Evolutionary conservation across 1,140 invertebrate genomes (phyloP), one percentile per base, ranked within the genome.

Genomic region (Nixonia krombeini): DNA sequence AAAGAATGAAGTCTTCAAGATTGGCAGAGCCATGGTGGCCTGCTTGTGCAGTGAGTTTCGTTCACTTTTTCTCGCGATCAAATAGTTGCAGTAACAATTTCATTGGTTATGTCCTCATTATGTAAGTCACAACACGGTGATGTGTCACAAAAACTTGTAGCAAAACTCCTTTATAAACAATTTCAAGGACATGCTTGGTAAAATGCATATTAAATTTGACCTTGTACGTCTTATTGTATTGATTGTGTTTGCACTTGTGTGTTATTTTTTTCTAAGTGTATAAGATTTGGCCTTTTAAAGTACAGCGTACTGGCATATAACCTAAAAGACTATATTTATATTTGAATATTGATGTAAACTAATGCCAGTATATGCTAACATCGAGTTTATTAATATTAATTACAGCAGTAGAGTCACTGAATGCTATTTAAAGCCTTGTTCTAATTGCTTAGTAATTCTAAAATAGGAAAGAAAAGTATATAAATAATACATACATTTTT

Each of bases 1-100:
- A 21, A 63, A 45, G 49, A 52, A 42, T 44, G 16, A 23, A 29
- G 10, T 25, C 41, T 8, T 59, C 18, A 17, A 23, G 15, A 69
- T 59, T 29, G 50, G 63, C 4, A 65, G 67, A 59, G 62, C 58
- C 23, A 17, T 72, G 29, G 70, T 75, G 35, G 72, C 76, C 29
- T 77, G 63, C 23, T 63, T 73, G 40, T 81, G 74, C 50, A 78
- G 83, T 85, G 78, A 84, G 82, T 84, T 55, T 13, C n/a, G 10
- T 53, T 53, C 37, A 7, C 18, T 26, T 47, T 33, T 5, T 0
- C 31, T 28, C 12, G 13, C 6, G 9, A 21, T 21, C n/a, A 21
- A 21, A 21, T 21, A 6, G 2, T 21, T 21, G n/a, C n/a, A 21
- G 6, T 21, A 21, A 21, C 21, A 6, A 15, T 37, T 37, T 10